Conservation (phyloP, 2,113 vertebrate species). For the Probosciger aterrimus region DNA sequence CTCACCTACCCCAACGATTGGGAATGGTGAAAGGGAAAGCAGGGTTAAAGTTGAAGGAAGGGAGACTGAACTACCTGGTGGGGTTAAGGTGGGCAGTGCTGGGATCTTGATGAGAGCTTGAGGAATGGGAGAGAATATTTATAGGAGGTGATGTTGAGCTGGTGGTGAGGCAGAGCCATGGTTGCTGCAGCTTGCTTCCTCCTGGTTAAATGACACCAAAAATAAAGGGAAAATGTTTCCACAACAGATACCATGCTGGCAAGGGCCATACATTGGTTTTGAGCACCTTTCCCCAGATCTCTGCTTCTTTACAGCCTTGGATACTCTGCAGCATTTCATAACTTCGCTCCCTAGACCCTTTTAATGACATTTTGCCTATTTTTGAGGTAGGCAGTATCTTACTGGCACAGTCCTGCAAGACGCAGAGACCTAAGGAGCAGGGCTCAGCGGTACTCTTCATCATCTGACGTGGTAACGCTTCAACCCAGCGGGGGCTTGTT, state of each 20-base stretch:
- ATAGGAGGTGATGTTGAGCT: not conserved
- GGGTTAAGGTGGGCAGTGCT: not conserved
- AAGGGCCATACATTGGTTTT: fast-evolving
- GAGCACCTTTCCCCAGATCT: not conserved
- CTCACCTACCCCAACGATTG: fast-evolving
- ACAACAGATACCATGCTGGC: fast-evolving
- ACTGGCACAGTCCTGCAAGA: not conserved
- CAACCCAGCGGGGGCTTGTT: not conserved
- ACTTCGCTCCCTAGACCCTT: fast-evolving
- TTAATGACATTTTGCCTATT: not conserved
- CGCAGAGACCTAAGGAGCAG: fast-evolving
- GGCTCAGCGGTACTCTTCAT: not conserved
- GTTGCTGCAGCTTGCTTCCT: not conserved
- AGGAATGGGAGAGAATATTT: not conserved
- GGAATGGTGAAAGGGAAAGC: not conserved
- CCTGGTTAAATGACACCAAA: not conserved
- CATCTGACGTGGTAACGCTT: fast-evolving
- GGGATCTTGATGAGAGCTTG: not conserved
- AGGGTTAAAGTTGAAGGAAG: not conserved
- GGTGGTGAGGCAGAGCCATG: fast-evolving
- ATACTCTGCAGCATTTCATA: fast-evolving
- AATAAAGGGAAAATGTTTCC: not conserved
- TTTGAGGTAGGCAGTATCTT: not conserved
- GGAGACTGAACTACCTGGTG: not conserved
- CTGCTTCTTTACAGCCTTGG: not conserved